Conservation (phyloP, 2,113 vertebrate genomes). For the Rhinopomastus cyanomelas region DNA sequence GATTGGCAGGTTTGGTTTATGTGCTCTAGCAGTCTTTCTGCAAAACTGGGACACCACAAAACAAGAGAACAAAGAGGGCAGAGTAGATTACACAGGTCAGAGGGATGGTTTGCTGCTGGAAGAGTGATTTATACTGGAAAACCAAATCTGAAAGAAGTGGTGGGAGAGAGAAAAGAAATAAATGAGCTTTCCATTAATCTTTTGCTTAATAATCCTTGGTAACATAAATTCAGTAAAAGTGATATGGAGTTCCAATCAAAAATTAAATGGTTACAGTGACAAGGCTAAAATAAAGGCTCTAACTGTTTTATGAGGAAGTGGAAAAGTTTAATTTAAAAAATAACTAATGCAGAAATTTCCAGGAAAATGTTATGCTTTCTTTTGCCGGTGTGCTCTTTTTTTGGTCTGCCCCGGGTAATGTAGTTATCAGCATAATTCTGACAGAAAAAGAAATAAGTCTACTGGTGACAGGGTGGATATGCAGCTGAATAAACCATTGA, state of each 20-base stretch:
- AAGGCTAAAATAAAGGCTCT: too few species aligned
- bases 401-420: not conserved
- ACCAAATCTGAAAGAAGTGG: not conserved
- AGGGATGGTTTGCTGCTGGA: not conserved
- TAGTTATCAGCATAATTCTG: not conserved
- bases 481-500: slow-evolving; percentile 58
- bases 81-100: not conserved
- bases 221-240: not conserved
- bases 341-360: not conserved
- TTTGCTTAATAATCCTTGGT: not conserved
- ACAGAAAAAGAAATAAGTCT: slow-evolving; percentile 11
- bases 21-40: not conserved
- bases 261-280: not conserved
- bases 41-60: not conserved
- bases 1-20: not conserved
- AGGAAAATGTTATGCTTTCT: not conserved
- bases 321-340: not conserved
- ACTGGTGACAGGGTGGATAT: not conserved
- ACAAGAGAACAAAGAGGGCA: not conserved
- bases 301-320: not conserved
- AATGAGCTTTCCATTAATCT: not conserved
- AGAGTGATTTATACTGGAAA: not conserved
- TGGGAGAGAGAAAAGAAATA: not conserved
- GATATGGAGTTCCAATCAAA: not conserved
- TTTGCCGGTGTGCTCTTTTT: not conserved